Evolutionary conservation across 2,888 invertebrate species (phyloP), one percentile per base, ranked within the genome.

Genomic region (Stegana nigrithorax): DNA sequence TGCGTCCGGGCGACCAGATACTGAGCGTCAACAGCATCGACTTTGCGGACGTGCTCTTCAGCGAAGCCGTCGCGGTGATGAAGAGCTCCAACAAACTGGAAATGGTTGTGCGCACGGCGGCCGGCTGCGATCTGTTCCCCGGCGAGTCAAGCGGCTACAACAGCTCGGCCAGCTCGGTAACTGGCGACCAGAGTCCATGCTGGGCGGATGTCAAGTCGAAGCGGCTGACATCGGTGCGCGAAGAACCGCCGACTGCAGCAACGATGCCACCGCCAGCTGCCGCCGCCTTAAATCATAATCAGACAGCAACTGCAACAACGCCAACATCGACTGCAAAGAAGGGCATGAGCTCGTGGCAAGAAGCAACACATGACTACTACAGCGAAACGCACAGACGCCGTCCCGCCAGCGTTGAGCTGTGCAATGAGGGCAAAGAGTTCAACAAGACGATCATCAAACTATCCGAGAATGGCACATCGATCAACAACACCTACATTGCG

Each of bases 1-100:
- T 97, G 14, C 89, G 93, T 75, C 93, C 95, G 0, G 96, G 96
- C 5, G 97, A 97, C 85, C 95, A 96, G 86, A 93, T 97, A 68
- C 85, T 96, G 59, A 92, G 92, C 73, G 96, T 96, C 84, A 97
- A 97, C 83, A 94, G 93, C 66, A 88, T 91, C 62, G 91, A 92
- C 79, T 92, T 92, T 81, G 87, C 89, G 62, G 92, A 92, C 84
- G 91, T 94, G 69, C 88, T 91, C 29, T 95, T 95, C 83, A 92
- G 91, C 77, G 94, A 95, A 88, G 94, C 94, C 59, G 92, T 94
- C 70, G 89, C 91, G 65, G 89, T 93, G 27, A 91, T 95, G 89
- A 94, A 94, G 84, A 90, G 90, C 50, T 89, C 90, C 62, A 90
- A 91, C 50, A 91, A 93, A 32, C 87, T 95, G 62, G 92, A 93